A percentile compares a stretch with the other conserved stretches of the same genome.
These are phyloP conservation scores for Ophraella communa DNA, from an alignment of 2,888 invertebrate genomes.

Conservation along the genomic window DNA sequence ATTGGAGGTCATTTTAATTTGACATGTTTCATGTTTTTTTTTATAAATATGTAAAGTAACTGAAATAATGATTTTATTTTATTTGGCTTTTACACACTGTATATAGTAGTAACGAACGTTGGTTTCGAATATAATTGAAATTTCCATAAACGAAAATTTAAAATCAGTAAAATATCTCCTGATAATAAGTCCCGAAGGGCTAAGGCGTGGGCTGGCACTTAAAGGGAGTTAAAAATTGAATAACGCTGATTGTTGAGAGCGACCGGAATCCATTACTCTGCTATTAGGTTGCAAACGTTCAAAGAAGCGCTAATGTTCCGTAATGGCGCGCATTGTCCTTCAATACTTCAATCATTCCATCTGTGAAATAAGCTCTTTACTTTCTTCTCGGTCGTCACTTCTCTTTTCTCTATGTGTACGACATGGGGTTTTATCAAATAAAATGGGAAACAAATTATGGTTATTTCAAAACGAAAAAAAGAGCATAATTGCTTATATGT, in stretches of 20 bases:
- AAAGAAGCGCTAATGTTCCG: slow-evolving; percentile 58
- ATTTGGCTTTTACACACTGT: too few relatives aligned
- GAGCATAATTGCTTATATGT: background rate
- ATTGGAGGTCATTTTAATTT: too few relatives aligned
- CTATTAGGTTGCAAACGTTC: slow-evolving; percentile 58
- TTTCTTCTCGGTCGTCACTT: slow-evolving; percentile 41
- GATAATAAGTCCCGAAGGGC: slow-evolving; percentile 23
- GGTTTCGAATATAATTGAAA: slow-evolving; percentile 11
- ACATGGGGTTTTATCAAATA: slow-evolving; percentile 29
- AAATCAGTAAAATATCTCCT: slow-evolving; percentile 17
- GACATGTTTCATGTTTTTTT: too few relatives aligned
- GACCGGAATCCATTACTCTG: slow-evolving; percentile 56
- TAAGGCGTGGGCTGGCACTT: slow-evolving; percentile 43
- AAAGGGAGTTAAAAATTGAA: slow-evolving; percentile 56
- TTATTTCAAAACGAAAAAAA: background rate
- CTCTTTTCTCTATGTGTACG: slow-evolving; percentile 32
- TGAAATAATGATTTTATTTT: too few relatives aligned
- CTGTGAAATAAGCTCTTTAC: slow-evolving; percentile 55
- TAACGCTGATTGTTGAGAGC: slow-evolving; percentile 57
- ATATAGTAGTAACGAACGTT: background rate
- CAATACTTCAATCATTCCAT: slow-evolving; percentile 57
- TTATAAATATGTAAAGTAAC: too few relatives aligned
- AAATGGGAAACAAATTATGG: slow-evolving; percentile 34
- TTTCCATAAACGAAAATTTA: slow-evolving; percentile 25
- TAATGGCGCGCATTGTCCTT: slow-evolving; percentile 57